A percentile compares a stretch with the other conserved stretches of the same genome.
Conservation (phyloP, 2,888 invertebrate species). For the Pogonocherus hispidulus region DNA sequence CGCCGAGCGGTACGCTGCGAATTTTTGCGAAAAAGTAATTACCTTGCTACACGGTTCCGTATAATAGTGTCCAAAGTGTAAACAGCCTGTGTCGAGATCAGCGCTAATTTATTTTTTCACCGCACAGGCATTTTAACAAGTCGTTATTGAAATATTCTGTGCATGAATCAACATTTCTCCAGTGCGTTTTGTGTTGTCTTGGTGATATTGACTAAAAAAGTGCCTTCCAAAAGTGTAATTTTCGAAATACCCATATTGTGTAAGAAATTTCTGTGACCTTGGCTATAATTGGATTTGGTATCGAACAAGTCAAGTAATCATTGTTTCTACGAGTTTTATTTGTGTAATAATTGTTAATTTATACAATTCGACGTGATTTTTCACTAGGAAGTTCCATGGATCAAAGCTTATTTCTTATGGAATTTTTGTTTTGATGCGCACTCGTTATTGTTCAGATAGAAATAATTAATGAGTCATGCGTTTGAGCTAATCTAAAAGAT, state of each 20-base stretch:
- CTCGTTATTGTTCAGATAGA: not conserved
- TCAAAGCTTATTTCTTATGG: not conserved
- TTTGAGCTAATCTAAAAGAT: not conserved
- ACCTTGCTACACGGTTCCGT: not conserved
- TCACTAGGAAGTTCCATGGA: conserved; percentile 6
- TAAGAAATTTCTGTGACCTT: conserved; percentile 12
- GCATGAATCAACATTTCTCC: not conserved
- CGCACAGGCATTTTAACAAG: not conserved
- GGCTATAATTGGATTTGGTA: conserved; percentile 10
- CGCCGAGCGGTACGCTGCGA: conserved; percentile 22
- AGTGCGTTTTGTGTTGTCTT: not conserved
- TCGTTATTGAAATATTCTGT: no score
- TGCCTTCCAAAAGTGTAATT: not conserved
- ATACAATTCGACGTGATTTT: conserved; percentile 15
- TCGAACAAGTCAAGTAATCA: conserved; percentile 11
- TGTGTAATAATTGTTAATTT: conserved; percentile 8
- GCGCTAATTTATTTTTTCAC: not conserved
- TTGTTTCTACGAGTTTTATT: not conserved
- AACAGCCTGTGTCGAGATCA: no score
- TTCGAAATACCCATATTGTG: not conserved
- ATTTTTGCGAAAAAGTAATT: conserved; percentile 10
- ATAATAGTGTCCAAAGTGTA: not conserved
- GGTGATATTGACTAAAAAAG: conserved; percentile 3
- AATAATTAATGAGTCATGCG: not conserved
- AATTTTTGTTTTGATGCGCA: not conserved